Conservation (phyloP, 1,140 invertebrate genomes). For the Trigoniulus corallinus region DNA sequence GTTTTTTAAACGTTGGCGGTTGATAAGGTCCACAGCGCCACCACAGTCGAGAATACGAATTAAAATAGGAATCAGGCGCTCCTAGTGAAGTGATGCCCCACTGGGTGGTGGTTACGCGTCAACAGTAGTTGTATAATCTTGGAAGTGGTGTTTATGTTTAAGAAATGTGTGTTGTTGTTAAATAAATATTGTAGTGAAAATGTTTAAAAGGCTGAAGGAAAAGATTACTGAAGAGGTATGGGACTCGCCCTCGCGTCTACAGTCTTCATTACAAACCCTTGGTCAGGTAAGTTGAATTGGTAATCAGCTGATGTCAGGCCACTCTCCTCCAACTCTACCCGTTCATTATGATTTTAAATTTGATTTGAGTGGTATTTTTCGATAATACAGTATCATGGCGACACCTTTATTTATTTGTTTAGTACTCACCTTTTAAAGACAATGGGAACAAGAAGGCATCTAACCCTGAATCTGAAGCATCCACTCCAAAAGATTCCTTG, state of each 20-base stretch:
- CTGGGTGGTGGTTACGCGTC: no score
- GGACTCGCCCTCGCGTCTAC: background rate
- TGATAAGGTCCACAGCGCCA: no score
- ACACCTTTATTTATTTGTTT: background rate
- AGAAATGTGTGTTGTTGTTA: background rate
- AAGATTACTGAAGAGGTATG: background rate
- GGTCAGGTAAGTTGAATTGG: background rate
- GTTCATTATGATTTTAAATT: background rate
- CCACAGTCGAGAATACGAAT: no score
- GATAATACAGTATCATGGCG: background rate
- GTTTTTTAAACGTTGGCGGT: no score
- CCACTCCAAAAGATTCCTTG: background rate
- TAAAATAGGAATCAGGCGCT: no score
- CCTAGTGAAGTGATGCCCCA: no score
- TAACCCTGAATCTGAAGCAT: background rate
- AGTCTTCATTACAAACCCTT: background rate
- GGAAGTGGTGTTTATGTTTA: no score
- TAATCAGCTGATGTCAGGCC: background rate
- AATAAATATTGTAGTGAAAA: background rate
- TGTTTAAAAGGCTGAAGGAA: background rate
- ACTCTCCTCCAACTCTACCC: background rate
- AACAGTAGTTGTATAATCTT: no score
- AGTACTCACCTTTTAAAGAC: background rate
- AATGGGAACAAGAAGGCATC: background rate
- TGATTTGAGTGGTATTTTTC: background rate